Evolutionary conservation across 2,113 vertebrate genomes (phyloP), one percentile per base, ranked within the genome.

Genomic region (Morone saxatilis): DNA sequence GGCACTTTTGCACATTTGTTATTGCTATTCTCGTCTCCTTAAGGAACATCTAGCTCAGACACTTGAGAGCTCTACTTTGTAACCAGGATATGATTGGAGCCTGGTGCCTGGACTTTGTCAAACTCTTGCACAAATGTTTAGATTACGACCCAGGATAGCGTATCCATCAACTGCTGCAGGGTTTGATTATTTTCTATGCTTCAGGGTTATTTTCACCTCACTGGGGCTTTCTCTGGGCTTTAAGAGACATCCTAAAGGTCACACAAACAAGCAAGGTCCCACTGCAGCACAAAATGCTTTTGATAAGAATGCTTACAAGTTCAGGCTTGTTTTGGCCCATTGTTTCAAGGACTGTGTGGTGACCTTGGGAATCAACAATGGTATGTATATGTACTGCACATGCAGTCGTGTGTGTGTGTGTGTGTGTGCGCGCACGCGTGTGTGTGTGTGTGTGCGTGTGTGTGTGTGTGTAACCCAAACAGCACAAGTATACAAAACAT

Each of bases 41-140:
- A 43, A 31, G 56, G 73, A 81, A 76, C 45, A 73, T 70, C 8
- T 4, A 43, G 80, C 76, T 62, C 45, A 83, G 66, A 80, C 70
- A 78, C 77, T 84, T 14, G 53, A 88, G 60, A 77, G 51, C 69
- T 82, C 65, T 65, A 81, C 84, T 80, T 87, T 87, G 80, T 78
- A 92, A 91, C 91, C 83, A 90, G 84, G 80, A 84, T 85, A 81
- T 59, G 78, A 86, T 57, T 57, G n/a, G 53, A 93, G 84, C 40
- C 60, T 20, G 19, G 70, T 1, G 86, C 59, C 94, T 95, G 94
- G 88, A 83, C 88, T 94, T 78, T 78, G 83, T 94, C 93, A 93
- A 80, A 89, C 48, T 62, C 78, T 79, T 69, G 65, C 60, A 81
- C 80, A 87, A 93, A 93, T 94, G 89, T 95, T 96, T 95, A 87